Evolutionary conservation across 2,888 invertebrate species (phyloP).

Genomic region (Catonia carolina): DNA sequence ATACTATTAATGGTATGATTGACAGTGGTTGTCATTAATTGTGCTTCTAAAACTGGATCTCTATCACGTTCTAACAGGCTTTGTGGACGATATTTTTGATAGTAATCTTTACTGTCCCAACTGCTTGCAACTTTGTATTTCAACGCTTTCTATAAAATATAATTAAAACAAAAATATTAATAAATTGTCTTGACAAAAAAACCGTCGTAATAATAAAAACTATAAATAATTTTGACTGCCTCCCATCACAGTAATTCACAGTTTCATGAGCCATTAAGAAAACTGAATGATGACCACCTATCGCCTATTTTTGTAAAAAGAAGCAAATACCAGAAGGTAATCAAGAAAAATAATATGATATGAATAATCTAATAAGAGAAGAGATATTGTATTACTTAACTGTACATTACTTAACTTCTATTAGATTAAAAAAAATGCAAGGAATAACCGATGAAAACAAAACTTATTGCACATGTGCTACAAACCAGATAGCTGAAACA

Average conservation of each 20-base stretch:
- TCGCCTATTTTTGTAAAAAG: too few species aligned
- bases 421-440: too few species aligned
- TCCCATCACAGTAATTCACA: not conserved
- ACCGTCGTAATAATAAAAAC: not conserved
- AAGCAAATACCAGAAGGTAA: too few species aligned
- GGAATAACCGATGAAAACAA: too few species aligned
- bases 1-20: not conserved
- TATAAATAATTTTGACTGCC: not conserved
- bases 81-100: constrained; percentile 57
- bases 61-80: constrained; percentile 45
- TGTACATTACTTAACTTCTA: too few species aligned
- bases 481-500: too few species aligned
- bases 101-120: constrained; percentile 86
- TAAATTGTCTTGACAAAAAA: not conserved
- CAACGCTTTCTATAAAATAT: constrained; percentile 62
- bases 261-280: too few species aligned
- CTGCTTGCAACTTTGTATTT: constrained; percentile 91
- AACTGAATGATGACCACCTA: too few species aligned
- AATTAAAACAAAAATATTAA: constrained; percentile 26
- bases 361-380: too few species aligned
- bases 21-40: not conserved
- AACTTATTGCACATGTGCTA: too few species aligned
- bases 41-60: constrained; percentile 6
- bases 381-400: too few species aligned
- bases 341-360: too few species aligned